Evolutionary conservation across 1,140 invertebrate species (phyloP), one percentile per base, ranked within the genome.

Genomic region (Stenopsyche tienmushanensis): DNA sequence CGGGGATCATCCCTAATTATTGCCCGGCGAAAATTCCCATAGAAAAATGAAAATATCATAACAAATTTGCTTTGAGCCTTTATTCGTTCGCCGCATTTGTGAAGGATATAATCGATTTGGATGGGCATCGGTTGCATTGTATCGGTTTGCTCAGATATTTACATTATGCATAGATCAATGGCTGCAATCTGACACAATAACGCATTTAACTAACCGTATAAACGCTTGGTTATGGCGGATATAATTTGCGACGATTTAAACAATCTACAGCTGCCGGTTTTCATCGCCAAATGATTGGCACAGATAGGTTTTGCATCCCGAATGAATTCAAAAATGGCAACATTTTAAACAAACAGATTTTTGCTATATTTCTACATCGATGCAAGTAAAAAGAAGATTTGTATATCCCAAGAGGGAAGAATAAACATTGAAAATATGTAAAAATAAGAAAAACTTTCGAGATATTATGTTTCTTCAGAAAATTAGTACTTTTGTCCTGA

Each of bases 41-140:
- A 23, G 26, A 66, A 66, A 64, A 66, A 58, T 58, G 55, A 65
- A 65, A 65, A 65, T 65, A 65, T 65, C 64, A 65, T 65, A 65
- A 65, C 65, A 66, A 52, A 10, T 21, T 59, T 23, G 29, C 34
- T 62, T 66, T 66, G 58, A 62, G 44, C 49, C 34, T 26, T 66
- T 62, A 58, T 66, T 17, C 29, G 24, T 9, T 29, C 23, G 63
- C 63, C 52, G 52, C 52, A 55, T 55, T 10, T 21, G 15, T 18
- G 21, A 26, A n/a, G 41, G n/a, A n/a, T 17, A 62, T 62, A 62
- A 62, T 62, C 58, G 58, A 62, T 62, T 47, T 24, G 58, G 42
- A 62, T 15, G 29, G 58, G n/a, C n/a, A n/a, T n/a, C n/a, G n/a
- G n/a, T n/a, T 24, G 18, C 42, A 62, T 62, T 62, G 58, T 62